Percentiles rank a stretch among this genome's conserved stretches.
Conservation (phyloP, 1,140 invertebrate species). For the Caenorhabditis remanei region DNA sequence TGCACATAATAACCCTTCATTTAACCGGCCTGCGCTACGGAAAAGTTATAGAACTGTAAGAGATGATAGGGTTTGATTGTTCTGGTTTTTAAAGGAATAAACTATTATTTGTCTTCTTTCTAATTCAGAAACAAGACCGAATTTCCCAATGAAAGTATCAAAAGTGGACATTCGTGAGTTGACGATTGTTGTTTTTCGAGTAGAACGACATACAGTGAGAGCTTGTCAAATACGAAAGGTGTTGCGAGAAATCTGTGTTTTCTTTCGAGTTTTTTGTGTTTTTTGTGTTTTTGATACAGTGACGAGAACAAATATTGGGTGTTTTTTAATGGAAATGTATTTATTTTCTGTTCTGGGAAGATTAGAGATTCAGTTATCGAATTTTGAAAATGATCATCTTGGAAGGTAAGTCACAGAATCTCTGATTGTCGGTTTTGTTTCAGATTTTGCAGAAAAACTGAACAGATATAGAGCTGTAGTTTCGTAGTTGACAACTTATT, state of each 20-base stretch:
- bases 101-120: neutral
- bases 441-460: too few species aligned
- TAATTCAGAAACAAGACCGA: neutral
- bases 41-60: neutral
- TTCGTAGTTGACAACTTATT: too few species aligned
- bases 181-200: neutral
- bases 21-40: neutral
- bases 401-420: too few species aligned
- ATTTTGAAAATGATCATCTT: too few species aligned
- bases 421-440: too few species aligned
- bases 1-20: neutral
- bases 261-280: constrained; percentile 9
- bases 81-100: neutral
- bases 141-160: neutral
- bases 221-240: constrained; percentile 43
- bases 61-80: neutral
- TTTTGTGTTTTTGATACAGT: neutral
- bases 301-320: neutral
- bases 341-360: neutral
- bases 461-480: too few species aligned
- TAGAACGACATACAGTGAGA: constrained; percentile 34
- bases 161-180: constrained; percentile 36
- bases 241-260: neutral
- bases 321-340: neutral
- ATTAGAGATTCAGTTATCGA: neutral